A percentile compares a stretch with the other conserved stretches of the same genome.
Conservation (phyloP, 1,140 invertebrate genomes). For the Pararge aegeria region DNA sequence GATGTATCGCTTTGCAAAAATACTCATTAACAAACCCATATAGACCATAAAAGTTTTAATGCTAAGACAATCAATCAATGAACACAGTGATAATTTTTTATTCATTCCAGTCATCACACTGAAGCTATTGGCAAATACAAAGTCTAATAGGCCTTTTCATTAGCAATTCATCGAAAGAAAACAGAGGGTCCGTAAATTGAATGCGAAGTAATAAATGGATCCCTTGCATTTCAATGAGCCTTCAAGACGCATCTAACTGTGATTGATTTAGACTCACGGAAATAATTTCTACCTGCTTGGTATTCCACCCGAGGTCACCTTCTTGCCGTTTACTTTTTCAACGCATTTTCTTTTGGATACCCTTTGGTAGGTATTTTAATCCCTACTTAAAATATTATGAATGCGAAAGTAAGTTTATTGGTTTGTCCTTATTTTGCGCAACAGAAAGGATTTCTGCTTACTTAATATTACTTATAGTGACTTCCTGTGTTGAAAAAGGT, state of each 20-base stretch:
- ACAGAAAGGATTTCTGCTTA: too few species aligned
- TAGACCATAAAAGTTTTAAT: too few species aligned
- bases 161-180: conserved; percentile 34
- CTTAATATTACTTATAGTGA: too few species aligned
- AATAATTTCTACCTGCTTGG: conserved; percentile 61
- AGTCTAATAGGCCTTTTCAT: conserved; percentile 31
- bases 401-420: background rate
- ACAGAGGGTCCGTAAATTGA: conserved; percentile 48
- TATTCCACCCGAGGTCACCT: conserved; percentile 41
- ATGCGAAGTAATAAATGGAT: conserved; percentile 53
- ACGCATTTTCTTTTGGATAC: conserved; percentile 6
- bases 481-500: too few species aligned
- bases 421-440: too few species aligned
- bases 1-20: too few species aligned
- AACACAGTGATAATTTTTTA: too few species aligned
- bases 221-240: conserved; percentile 69
- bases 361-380: background rate
- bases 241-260: conserved; percentile 51
- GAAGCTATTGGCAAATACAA: conserved; percentile 14
- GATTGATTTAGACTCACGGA: conserved; percentile 60
- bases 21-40: too few species aligned
- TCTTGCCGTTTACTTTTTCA: conserved; percentile 18
- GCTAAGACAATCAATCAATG: too few species aligned
- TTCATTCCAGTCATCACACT: background rate
- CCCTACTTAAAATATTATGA: background rate